Conservation (phyloP, 2,797 vertebrate species). For the Lerista edwardsae region DNA sequence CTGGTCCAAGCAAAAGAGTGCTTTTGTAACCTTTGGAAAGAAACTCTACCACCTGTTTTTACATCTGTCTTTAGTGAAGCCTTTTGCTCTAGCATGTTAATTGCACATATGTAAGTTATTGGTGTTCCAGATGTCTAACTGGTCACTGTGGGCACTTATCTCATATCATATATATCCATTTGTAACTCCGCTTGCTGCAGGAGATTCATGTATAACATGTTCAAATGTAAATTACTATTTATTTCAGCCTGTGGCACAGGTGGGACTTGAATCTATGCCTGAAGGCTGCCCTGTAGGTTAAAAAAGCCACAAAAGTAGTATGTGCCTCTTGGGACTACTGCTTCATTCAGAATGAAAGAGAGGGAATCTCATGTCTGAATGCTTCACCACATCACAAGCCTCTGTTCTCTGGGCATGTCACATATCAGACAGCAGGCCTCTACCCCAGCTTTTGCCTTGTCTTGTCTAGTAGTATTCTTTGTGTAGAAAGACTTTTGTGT, state of each 20-base stretch:
- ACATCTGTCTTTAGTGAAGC: conserved; percentile 17
- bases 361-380: background rate
- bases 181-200: background rate
- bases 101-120: conserved; percentile 4
- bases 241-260: background rate
- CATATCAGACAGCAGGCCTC: background rate
- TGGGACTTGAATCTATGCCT: background rate
- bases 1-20: background rate
- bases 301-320: background rate
- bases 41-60: conserved; percentile 8
- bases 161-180: conserved; percentile 3
- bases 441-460: background rate
- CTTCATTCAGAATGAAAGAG: background rate
- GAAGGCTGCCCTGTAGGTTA: background rate
- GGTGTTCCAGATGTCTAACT: conserved; percentile 18
- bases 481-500: background rate
- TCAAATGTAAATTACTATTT: background rate
- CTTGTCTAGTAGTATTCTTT: background rate
- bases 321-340: background rate
- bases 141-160: conserved; percentile 9
- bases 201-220: background rate
- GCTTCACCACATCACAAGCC: background rate
- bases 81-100: conserved; percentile 19
- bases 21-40: conserved; percentile 15
- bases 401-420: background rate